Evolutionary conservation across 2,888 invertebrate genomes (phyloP).

Genomic region (Nebria brevicollis): DNA sequence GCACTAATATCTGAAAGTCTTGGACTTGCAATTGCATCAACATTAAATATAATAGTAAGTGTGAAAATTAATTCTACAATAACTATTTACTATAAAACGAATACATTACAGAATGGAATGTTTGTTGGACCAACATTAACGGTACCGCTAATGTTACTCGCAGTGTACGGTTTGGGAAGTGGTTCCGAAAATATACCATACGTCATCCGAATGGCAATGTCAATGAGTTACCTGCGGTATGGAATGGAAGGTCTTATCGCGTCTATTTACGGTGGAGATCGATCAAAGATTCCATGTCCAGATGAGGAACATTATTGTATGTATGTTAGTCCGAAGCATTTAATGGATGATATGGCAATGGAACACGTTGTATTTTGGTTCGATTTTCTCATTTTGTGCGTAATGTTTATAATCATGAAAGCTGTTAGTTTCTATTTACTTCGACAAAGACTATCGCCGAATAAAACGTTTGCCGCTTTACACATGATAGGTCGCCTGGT

Average conservation of each 20-base stretch:
- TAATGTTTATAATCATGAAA: slow-evolving; percentile 73
- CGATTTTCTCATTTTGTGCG: slow-evolving; percentile 72
- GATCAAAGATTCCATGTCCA: slow-evolving; percentile 80
- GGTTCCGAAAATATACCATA: slow-evolving; percentile 73
- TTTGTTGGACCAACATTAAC: slow-evolving; percentile 89
- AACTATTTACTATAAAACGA: not conserved
- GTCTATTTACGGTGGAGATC: slow-evolving; percentile 81
- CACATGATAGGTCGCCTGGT: slow-evolving; percentile 77
- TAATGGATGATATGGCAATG: slow-evolving; percentile 81
- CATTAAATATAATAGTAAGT: slow-evolving; percentile 81
- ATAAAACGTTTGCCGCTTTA: slow-evolving; percentile 76
- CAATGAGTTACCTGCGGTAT: slow-evolving; percentile 63
- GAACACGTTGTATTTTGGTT: slow-evolving; percentile 74
- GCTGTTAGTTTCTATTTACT: slow-evolving; percentile 77
- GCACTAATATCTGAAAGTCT: slow-evolving; percentile 82
- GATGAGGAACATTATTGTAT: slow-evolving; percentile 77
- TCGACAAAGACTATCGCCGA: slow-evolving; percentile 75
- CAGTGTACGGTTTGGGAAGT: slow-evolving; percentile 88
- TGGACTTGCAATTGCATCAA: slow-evolving; percentile 78
- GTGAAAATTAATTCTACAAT: not conserved
- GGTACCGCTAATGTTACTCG: slow-evolving; percentile 88
- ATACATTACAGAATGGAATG: slow-evolving; percentile 77
- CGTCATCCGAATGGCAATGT: slow-evolving; percentile 82
- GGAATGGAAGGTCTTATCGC: slow-evolving; percentile 80
- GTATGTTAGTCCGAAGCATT: slow-evolving; percentile 77